These are phyloP conservation scores for Antitype chi DNA, from an alignment of 2,888 invertebrate species.

Conservation along the genomic window DNA sequence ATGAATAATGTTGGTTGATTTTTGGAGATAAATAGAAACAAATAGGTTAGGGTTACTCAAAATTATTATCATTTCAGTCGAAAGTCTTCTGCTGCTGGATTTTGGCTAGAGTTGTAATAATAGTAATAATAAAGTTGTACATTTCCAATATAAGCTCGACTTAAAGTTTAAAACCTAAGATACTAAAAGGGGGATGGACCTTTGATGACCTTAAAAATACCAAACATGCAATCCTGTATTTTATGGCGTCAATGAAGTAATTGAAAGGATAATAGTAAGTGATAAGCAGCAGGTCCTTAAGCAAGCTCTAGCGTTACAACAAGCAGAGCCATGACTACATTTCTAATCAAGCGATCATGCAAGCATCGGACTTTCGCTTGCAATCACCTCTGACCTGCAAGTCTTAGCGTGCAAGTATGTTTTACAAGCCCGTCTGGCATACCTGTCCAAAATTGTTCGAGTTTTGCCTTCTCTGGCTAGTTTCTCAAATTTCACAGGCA, in stretches of 20 bases:
- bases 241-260: background rate
- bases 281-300: background rate
- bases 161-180: background rate
- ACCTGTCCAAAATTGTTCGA: background rate
- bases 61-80: background rate
- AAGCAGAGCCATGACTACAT: conserved; percentile 30
- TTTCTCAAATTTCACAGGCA: background rate
- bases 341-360: conserved; percentile 48
- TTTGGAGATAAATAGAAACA: background rate
- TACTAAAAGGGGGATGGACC: background rate
- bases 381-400: conserved; percentile 52
- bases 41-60: background rate
- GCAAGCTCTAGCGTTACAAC: background rate
- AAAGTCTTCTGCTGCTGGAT: background rate
- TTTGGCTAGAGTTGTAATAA: background rate
- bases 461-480: background rate
- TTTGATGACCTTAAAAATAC: background rate
- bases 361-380: conserved; percentile 42
- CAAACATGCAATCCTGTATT: background rate
- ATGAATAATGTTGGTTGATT: background rate
- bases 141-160: background rate
- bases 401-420: conserved; percentile 7
- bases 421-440: conserved; percentile 6
- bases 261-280: too few species aligned
- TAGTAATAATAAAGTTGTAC: background rate